phyloP scores from a whole-genome alignment of 2,113 vertebrate species.

The Syngnathus scovelli region DNA sequence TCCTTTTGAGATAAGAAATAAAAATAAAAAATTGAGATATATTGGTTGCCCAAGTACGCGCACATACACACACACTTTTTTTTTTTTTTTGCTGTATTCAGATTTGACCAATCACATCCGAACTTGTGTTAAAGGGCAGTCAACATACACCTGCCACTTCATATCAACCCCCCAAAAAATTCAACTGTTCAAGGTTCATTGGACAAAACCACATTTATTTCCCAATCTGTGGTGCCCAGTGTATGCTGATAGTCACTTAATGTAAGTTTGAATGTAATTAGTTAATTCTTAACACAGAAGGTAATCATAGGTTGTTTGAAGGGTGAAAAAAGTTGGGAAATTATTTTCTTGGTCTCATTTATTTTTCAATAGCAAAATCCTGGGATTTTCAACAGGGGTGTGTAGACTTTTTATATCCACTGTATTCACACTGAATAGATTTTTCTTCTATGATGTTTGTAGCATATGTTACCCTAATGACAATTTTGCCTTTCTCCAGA shows the following conservation, averaged over 20 bases:
- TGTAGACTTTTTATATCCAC: too few species aligned
- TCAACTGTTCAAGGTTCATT: neutral
- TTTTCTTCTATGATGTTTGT: neutral
- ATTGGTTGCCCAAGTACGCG: too few species aligned
- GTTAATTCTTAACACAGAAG: neutral
- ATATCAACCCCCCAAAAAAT: too few species aligned
- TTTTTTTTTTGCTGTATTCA: neutral
- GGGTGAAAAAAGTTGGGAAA: too few species aligned
- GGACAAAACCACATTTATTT: too few species aligned
- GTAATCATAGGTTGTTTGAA: neutral
- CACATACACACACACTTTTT: neutral
- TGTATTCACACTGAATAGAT: too few species aligned
- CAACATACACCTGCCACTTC: too few species aligned
- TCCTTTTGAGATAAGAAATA: neutral
- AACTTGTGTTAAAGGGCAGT: neutral
- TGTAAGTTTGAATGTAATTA: neutral
- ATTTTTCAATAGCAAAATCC: too few species aligned
- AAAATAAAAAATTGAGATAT: neutral
- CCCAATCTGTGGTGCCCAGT: too few species aligned
- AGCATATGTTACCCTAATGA: neutral
- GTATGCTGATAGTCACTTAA: neutral
- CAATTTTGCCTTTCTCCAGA: constrained; percentile 33
- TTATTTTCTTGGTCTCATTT: too few species aligned
- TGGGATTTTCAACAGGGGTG: too few species aligned
- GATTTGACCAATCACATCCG: neutral